Percentiles rank a stretch among this genome's conserved stretches.
Conservation (phyloP, 1,140 invertebrate genomes). For the Aphelinus atriplicis region DNA sequence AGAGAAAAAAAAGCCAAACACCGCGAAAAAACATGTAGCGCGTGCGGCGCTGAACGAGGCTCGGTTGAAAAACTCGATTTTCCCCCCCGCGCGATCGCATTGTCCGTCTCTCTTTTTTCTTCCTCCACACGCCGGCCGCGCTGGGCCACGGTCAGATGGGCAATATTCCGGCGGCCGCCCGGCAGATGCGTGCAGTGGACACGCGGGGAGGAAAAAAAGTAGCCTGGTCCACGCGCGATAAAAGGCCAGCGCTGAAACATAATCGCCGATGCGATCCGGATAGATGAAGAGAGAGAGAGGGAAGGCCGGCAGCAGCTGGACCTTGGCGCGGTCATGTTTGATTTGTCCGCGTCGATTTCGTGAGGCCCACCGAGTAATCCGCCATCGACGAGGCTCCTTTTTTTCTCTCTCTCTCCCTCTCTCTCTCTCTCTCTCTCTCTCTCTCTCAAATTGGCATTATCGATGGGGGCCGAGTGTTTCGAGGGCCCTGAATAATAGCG, state of each 20-base stretch:
- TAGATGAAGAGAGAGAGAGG: neutral
- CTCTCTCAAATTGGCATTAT: too few species aligned
- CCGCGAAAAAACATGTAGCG: too few species aligned
- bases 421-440: too few species aligned
- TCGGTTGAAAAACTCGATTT: too few species aligned
- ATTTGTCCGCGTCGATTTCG: slow-evolving; percentile 7
- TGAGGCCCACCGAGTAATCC: slow-evolving; percentile 25
- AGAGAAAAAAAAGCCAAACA: slow-evolving; percentile 3
- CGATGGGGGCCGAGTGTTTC: too few species aligned
- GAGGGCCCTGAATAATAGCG: too few species aligned
- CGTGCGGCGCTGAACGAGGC: too few species aligned
- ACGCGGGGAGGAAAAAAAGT: slow-evolving; percentile 3
- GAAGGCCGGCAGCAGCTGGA: slow-evolving; percentile 19
- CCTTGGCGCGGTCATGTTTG: slow-evolving; percentile 21
- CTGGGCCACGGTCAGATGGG: slow-evolving; percentile 19
- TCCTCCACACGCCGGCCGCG: neutral
- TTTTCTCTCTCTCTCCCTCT: too few species aligned
- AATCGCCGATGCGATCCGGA: slow-evolving; percentile 33
- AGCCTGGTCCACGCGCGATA: slow-evolving; percentile 13
- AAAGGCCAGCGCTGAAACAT: slow-evolving; percentile 35
- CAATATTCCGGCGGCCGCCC: slow-evolving; percentile 6
- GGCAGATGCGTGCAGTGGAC: slow-evolving; percentile 21
- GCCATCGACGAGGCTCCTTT: too few species aligned
- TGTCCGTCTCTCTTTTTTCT: slow-evolving; percentile 6
- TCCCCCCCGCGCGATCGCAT: neutral